A percentile compares a stretch with the other conserved stretches of the same genome.
Conservation (phyloP, 2,113 vertebrate genomes). For the Vulpes vulpes region DNA sequence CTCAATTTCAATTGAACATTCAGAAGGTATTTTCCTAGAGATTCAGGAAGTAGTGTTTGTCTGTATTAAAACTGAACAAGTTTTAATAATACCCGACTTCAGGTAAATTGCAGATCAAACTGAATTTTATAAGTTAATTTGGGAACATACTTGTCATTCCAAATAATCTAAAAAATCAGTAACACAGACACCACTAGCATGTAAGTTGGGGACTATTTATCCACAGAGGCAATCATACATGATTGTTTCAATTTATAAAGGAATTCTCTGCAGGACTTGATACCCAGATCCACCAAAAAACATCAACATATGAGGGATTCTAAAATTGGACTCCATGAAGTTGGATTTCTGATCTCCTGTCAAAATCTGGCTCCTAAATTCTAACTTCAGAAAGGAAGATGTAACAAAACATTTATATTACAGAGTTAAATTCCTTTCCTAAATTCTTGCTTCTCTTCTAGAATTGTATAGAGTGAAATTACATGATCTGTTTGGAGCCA, state of each 20-base stretch:
- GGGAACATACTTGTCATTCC: not conserved
- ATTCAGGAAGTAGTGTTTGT: not conserved
- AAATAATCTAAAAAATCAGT: not conserved
- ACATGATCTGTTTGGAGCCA: not conserved
- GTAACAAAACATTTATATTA: not conserved
- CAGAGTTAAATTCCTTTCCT: not conserved
- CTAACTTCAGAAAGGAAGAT: slow-evolving; percentile 35
- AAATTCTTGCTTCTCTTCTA: not conserved
- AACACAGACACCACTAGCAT: too few relatives aligned
- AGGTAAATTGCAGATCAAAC: not conserved
- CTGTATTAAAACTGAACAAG: not conserved
- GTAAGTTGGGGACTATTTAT: not conserved
- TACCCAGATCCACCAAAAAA: not conserved
- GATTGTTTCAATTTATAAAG: not conserved
- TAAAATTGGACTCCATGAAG: not conserved
- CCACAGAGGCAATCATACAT: not conserved
- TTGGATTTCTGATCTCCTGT: not conserved
- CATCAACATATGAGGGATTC: not conserved
- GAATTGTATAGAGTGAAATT: not conserved
- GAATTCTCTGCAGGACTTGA: not conserved
- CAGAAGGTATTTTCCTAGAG: not conserved
- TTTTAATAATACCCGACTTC: not conserved
- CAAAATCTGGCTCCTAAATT: not conserved
- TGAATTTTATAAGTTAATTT: not conserved
- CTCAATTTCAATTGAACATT: not conserved